phyloP scores from a whole-genome alignment of 2,888 invertebrate species.

The Philereme vetulata region DNA sequence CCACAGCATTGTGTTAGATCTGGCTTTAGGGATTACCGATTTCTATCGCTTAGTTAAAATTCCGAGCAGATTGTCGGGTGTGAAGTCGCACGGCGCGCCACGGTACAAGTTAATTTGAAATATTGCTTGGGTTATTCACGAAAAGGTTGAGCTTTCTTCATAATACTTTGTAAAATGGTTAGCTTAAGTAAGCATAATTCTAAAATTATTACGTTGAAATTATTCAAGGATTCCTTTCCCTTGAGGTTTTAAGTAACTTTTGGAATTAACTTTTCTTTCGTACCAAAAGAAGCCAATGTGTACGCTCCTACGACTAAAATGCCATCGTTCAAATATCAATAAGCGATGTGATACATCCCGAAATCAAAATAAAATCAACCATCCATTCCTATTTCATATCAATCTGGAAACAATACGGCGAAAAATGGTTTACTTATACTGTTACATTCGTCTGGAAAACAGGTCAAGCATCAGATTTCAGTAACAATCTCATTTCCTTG shows the following conservation, averaged over 20 bases:
- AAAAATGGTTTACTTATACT: slow-evolving; percentile 52
- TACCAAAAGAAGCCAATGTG: not conserved
- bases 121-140: slow-evolving; percentile 61
- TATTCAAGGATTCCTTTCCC: too few relatives aligned
- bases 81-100: slow-evolving; percentile 65
- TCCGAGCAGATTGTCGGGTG: slow-evolving; percentile 67
- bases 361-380: slow-evolving; percentile 18
- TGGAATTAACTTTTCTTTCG: too few relatives aligned
- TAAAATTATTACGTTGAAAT: too few relatives aligned
- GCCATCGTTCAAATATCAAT: slow-evolving; percentile 3
- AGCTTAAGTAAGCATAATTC: too few relatives aligned
- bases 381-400: slow-evolving; percentile 18
- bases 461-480: slow-evolving; percentile 70
- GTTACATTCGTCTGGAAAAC: slow-evolving; percentile 60
- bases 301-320: not conserved
- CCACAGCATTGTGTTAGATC: slow-evolving; percentile 71
- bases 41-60: slow-evolving; percentile 77
- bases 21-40: slow-evolving; percentile 73
- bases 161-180: not conserved
- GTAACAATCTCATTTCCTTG: slow-evolving; percentile 74
- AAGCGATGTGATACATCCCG: not conserved
- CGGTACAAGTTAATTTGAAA: slow-evolving; percentile 73
- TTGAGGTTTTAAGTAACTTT: too few relatives aligned
- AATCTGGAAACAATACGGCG: slow-evolving; percentile 37
- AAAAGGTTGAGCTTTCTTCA: slow-evolving; percentile 29